Conservation (phyloP, 2,113 vertebrate genomes). For the Bubo scandiacus region DNA sequence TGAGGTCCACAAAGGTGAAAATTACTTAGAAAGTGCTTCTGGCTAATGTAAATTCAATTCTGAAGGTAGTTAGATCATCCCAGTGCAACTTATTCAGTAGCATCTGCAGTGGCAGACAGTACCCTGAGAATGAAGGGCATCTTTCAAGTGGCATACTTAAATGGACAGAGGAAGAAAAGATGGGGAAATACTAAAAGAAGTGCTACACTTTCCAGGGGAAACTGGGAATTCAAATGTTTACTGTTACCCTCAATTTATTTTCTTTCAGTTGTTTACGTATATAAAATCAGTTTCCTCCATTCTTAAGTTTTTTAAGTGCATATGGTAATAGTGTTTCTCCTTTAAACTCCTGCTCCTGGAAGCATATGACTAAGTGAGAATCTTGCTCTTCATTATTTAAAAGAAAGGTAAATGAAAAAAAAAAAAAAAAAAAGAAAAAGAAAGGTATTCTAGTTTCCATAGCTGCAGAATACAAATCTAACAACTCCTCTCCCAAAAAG, state of each 20-base stretch:
- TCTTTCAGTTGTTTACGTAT: not conserved
- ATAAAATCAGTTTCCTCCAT: not conserved
- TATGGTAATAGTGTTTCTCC: not conserved
- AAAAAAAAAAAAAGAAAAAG: not conserved
- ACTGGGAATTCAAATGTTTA: not conserved
- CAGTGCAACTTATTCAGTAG: not conserved
- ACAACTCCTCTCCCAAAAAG: not conserved
- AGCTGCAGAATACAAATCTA: conserved; percentile 29
- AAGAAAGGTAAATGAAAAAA: conserved; percentile 23
- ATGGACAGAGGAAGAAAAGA: not conserved
- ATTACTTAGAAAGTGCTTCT: conserved; percentile 32
- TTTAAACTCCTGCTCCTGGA: not conserved
- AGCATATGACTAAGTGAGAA: conserved; percentile 43
- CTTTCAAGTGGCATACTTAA: not conserved
- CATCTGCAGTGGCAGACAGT: not conserved
- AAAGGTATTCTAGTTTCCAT: conserved; percentile 26
- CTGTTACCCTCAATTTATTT: not conserved
- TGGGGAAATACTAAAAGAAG: not conserved
- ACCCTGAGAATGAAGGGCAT: not conserved
- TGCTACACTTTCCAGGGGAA: not conserved
- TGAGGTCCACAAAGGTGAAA: conserved; percentile 13
- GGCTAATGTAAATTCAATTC: conserved; percentile 19
- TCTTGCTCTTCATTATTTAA: conserved; percentile 42
- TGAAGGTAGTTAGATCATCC: not conserved
- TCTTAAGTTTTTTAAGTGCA: not conserved